Evolutionary conservation across 2,113 vertebrate genomes (phyloP), one percentile per base, ranked within the genome.

Genomic region (Indicator indicator): DNA sequence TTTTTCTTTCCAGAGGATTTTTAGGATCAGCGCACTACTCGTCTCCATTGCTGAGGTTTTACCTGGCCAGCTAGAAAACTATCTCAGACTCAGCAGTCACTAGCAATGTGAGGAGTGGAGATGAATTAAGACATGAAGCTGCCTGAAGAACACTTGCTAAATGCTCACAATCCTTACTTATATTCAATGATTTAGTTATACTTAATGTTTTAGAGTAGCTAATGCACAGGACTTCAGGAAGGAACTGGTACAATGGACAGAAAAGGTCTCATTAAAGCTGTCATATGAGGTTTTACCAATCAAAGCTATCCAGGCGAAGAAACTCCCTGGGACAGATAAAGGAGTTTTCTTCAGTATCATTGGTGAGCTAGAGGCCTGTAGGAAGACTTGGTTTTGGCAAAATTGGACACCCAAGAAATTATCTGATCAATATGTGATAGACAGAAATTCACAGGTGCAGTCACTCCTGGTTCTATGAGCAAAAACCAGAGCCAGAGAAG

Each of bases 31-130:
- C 42, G 65, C 0, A 1, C 4, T 48, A 89, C 67, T 73, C 20
- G 65, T 38, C 71, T 89, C 59, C 44, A 52, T 12, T 70, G 72
- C 36, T 24, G 26, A 63, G 36, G 24, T 82, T 76, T 80, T 50
- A 79, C 50, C 70, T 83, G 71, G 59, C 79, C 79, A 86, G 33
- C 54, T 63, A 80, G 78, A 83, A 95, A 93, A 90, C 21, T 52
- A 80, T 77, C 72, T 88, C 44, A 69, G 50, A 70, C 27, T 75
- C 63, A 50, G 33, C 58, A 87, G 77, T 68, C 44, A 48, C 13
- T 21, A 33, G 40, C 59, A 44, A 67, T 38, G 14, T 30, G 62
- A 84, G 62, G 11, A 81, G 33, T 6, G 32, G 36, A 86, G 18
- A 16, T 80, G 33, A 87, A 94, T 56, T 14, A 82, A 79, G 26